Evolutionary conservation across 2,797 vertebrate genomes (phyloP).

Genomic region (Hemitrygon akajei): DNA sequence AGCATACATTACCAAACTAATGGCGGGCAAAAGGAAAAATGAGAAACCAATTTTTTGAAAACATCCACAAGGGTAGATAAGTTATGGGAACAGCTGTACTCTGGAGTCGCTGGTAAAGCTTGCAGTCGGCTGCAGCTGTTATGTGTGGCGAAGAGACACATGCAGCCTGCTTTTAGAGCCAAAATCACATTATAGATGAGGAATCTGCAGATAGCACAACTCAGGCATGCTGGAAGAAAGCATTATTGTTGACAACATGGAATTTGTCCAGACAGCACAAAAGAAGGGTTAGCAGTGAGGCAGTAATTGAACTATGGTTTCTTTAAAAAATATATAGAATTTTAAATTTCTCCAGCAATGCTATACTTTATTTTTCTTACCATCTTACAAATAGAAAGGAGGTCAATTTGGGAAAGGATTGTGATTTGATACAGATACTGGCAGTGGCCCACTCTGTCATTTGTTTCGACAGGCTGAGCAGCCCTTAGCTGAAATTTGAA

Average conservation of each 20-base stretch:
- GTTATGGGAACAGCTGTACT: neutral
- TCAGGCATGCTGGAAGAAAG: neutral
- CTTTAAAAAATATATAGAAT: neutral
- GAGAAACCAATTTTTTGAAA: neutral
- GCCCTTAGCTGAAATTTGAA: no score
- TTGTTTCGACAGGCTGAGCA: neutral
- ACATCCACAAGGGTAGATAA: neutral
- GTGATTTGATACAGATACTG: neutral
- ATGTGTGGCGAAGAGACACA: neutral
- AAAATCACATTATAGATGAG: neutral
- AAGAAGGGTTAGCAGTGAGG: neutral
- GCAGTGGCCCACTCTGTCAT: neutral
- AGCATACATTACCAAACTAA: constrained; percentile 17
- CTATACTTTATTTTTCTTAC: no score
- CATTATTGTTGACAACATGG: neutral
- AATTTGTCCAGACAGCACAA: neutral
- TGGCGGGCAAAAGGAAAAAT: neutral
- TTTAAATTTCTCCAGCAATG: neutral
- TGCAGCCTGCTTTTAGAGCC: neutral
- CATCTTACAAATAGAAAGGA: neutral
- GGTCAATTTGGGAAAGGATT: neutral
- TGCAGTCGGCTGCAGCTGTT: neutral
- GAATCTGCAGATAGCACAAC: no score
- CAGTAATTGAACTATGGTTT: neutral
- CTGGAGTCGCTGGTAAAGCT: neutral